These are phyloP conservation scores for Xiphias gladius DNA, from an alignment of 2,113 vertebrate genomes.

Conservation along the genomic window DNA sequence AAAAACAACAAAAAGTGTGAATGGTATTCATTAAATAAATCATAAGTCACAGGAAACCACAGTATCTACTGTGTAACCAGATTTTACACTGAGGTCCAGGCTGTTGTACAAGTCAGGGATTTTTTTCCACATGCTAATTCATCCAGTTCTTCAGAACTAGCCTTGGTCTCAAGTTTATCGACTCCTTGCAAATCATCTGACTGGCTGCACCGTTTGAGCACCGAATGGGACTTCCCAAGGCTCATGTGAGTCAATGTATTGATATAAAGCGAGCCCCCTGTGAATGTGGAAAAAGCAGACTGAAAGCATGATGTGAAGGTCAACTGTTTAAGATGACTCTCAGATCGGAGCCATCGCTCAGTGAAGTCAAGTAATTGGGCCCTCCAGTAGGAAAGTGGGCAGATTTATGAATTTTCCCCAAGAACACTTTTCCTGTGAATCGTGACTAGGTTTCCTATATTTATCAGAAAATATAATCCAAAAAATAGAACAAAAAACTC, in stretches of 20 bases:
- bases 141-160: constrained; percentile 7
- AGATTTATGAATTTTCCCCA: not conserved
- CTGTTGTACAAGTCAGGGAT: not conserved
- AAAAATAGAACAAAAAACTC: not conserved
- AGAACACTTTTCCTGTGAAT: not conserved
- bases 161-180: constrained; percentile 16
- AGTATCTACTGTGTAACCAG: no score
- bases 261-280: not conserved
- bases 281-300: constrained; percentile 14
- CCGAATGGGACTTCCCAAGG: constrained; percentile 20
- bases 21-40: no score
- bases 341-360: constrained; percentile 7
- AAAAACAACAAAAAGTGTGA: no score
- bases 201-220: not conserved
- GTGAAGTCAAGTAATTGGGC: constrained; percentile 30
- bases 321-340: constrained; percentile 13
- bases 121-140: not conserved
- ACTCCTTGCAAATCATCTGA: constrained; percentile 26
- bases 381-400: not conserved
- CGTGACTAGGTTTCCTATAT: not conserved
- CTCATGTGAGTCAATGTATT: constrained; percentile 32
- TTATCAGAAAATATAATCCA: not conserved
- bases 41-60: no score
- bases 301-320: constrained; percentile 35
- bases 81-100: not conserved